These are phyloP conservation scores for Neopelma chrysocephalum DNA, from an alignment of 2,797 vertebrate species.

Conservation along the genomic window DNA sequence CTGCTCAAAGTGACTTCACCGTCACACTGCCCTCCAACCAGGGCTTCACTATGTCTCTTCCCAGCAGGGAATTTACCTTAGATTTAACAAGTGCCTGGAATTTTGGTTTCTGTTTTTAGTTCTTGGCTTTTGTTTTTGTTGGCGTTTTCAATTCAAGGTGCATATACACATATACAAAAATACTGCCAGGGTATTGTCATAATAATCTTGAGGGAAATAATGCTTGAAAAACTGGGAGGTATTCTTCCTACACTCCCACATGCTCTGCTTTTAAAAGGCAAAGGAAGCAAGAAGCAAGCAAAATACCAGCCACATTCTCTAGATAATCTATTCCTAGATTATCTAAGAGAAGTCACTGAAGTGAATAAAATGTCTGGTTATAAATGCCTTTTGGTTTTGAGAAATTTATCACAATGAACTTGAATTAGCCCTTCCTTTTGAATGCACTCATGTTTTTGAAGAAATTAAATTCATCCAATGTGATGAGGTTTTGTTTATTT, in stretches of 20 bases:
- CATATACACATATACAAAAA: not conserved
- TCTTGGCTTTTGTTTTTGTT: not conserved
- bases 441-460: not conserved
- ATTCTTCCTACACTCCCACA: not conserved
- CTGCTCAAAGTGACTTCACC: not conserved
- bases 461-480: not conserved
- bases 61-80: not conserved
- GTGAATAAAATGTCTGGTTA: not conserved
- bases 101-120: not conserved
- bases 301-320: not conserved
- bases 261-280: not conserved
- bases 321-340: not conserved
- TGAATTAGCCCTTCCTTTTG: not conserved
- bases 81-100: not conserved
- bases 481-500: not conserved
- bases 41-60: rapidly evolving
- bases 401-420: not conserved
- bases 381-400: not conserved
- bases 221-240: not conserved
- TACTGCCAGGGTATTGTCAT: not conserved
- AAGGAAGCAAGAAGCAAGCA: not conserved
- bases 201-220: slow-evolving; percentile 6
- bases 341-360: not conserved
- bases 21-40: rapidly evolving
- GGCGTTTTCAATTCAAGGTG: not conserved